phyloP scores from a whole-genome alignment of 2,888 invertebrate genomes.

The Drosophila differens region DNA sequence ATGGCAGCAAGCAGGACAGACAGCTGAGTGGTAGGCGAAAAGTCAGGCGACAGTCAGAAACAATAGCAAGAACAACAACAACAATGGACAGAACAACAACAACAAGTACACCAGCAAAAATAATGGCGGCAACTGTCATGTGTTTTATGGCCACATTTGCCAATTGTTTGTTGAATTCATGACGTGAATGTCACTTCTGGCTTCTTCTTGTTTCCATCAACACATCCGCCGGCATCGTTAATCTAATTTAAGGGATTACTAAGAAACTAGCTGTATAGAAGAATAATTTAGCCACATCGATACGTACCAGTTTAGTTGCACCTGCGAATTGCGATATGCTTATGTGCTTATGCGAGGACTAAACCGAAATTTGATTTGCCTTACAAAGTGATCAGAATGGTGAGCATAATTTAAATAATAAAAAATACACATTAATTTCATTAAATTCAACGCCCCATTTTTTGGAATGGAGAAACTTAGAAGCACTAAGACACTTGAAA shows the following conservation, averaged over 20 bases:
- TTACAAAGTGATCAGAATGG: neutral
- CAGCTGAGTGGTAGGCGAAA: constrained; percentile 50
- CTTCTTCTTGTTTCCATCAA: constrained; percentile 28
- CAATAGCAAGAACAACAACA: constrained; percentile 18
- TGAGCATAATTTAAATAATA: neutral
- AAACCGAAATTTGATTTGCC: neutral
- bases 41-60: constrained; percentile 41
- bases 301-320: constrained; percentile 61
- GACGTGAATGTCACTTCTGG: constrained; percentile 68
- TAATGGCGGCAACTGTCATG: constrained; percentile 67
- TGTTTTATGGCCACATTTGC: constrained; percentile 82
- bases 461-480: no score
- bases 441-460: neutral
- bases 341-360: constrained; percentile 11
- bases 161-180: constrained; percentile 83
- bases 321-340: constrained; percentile 13
- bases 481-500: neutral
- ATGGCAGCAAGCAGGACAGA: constrained; percentile 37
- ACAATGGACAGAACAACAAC: constrained; percentile 5
- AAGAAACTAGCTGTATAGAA: constrained; percentile 21
- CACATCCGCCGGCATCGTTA: constrained; percentile 57
- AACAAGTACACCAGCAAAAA: neutral
- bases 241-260: constrained; percentile 63
- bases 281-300: constrained; percentile 39
- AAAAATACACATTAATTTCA: neutral